Conservation (phyloP, 1,140 invertebrate genomes). For the Drosophila sucinea region DNA sequence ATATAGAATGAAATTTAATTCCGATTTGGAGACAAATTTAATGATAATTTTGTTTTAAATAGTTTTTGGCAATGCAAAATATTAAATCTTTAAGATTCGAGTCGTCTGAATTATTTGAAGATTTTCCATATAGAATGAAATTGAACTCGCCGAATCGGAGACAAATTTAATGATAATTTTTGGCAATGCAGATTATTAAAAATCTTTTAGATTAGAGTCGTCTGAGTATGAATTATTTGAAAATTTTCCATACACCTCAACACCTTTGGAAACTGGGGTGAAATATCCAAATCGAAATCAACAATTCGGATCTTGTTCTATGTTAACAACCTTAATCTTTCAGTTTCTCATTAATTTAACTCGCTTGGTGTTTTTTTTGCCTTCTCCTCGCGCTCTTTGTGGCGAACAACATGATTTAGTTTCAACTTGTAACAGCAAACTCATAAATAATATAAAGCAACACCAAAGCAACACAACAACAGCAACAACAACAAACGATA, state of each 20-base stretch:
- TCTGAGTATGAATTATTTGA: neutral
- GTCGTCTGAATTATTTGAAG: too few species aligned
- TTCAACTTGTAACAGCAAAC: conserved; percentile 39
- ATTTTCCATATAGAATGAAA: too few species aligned
- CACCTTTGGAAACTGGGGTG: neutral
- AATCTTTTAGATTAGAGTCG: too few species aligned
- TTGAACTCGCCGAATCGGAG: too few species aligned
- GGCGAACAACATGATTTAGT: conserved; percentile 68
- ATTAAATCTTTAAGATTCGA: too few species aligned
- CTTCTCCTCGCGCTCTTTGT: conserved; percentile 20
- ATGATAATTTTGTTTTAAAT: too few species aligned
- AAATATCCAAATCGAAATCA: conserved; percentile 34
- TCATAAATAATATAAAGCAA: conserved; percentile 75
- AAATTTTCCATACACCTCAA: conserved; percentile 3
- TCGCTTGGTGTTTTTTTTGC: conserved; percentile 1
- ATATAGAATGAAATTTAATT: too few species aligned
- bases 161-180: too few species aligned
- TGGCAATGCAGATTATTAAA: too few species aligned
- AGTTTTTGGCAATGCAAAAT: too few species aligned
- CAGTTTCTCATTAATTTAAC: conserved; percentile 54
- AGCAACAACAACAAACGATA: conserved; percentile 49
- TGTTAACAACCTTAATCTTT: conserved; percentile 59
- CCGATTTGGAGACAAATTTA: too few species aligned
- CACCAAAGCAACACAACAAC: conserved; percentile 40
- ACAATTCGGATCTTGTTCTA: conserved; percentile 39